Evolutionary conservation across 2,113 vertebrate genomes (phyloP), one percentile per base, ranked within the genome.

Genomic region (Tautogolabrus adspersus): DNA sequence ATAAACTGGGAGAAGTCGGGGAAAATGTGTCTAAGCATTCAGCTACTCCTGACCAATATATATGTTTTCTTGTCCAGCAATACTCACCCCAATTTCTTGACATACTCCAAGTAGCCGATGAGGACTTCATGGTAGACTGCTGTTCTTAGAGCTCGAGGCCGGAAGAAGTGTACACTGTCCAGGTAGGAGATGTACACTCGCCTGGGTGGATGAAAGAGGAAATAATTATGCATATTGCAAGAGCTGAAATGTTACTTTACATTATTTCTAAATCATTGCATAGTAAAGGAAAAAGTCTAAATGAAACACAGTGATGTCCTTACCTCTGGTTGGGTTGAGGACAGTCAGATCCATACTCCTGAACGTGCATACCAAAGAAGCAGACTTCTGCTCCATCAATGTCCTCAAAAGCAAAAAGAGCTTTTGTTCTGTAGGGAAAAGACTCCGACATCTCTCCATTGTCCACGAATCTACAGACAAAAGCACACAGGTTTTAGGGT

Each of bases 111-210:
- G 93, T 99, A 99, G 44, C 98, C 98, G 81, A 99, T 96, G 63
- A 99, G 93, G 87, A 99, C 96, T 93, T 99, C 98, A 13, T 99
- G 96, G 90, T 99, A 99, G 75, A 99, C 97, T 34, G 96, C 96
- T 72, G 98, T 99, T 93, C 98, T 96, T 75, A 99, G 90, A 90
- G 81, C 81, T 65, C 98, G 97, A 23, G 98, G 98, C 62, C 96
- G 96, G 93, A 99, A 99, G 91, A 99, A 99, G 88, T 99, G 98
- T 80, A 99, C 97, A 90, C 97, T 99, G 91, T 99, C 98, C 63
- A 99, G 94, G 89, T 99, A 99, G 82, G 98, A 99, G 91, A 99
- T 99, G 88, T 99, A 99, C n/a, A 99, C 98, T 89, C 97, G 94
- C 91, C 98, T 99, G 38, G 34, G 75, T 64, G 34, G 75, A 55